phyloP scores from a whole-genome alignment of 2,888 invertebrate species.

The Lapara coniferarum region DNA sequence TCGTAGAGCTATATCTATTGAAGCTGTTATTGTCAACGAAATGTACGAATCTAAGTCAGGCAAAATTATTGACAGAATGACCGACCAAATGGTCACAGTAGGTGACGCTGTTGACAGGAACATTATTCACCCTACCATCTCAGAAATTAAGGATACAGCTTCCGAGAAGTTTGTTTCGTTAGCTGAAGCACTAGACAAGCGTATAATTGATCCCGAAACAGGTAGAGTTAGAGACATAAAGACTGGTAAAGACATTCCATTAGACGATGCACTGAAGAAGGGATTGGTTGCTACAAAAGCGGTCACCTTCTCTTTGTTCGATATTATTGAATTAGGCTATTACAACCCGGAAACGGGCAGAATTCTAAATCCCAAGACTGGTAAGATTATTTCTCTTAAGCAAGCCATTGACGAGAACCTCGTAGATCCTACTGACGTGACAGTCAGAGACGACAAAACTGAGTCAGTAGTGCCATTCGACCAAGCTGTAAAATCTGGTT shows the following conservation, averaged over 20 bases:
- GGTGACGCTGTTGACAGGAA: constrained; percentile 90
- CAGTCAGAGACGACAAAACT: constrained; percentile 89
- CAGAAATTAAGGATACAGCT: constrained; percentile 90
- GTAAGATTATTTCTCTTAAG: constrained; percentile 88
- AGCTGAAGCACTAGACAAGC: constrained; percentile 88
- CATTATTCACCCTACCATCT: constrained; percentile 91
- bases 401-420: constrained; percentile 89
- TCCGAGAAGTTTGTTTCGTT: constrained; percentile 88
- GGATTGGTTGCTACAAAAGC: constrained; percentile 88
- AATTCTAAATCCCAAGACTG: constrained; percentile 90
- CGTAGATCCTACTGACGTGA: constrained; percentile 87
- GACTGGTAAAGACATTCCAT: constrained; percentile 86
- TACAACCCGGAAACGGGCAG: constrained; percentile 89
- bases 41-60: constrained; percentile 88
- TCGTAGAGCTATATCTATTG: constrained; percentile 89
- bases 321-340: constrained; percentile 90
- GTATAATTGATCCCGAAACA: constrained; percentile 86
- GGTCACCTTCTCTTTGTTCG: constrained; percentile 88
- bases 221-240: constrained; percentile 90
- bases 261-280: constrained; percentile 88
- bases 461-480: constrained; percentile 86
- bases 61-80: constrained; percentile 88
- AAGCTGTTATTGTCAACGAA: constrained; percentile 88
- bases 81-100: constrained; percentile 88
- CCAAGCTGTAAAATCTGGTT: constrained; percentile 87